A percentile compares a stretch with the other conserved stretches of the same genome.
These are phyloP conservation scores for Zoanthus sociatus DNA, from an alignment of 92 coral and sea anemone species.

Conservation along the genomic window DNA sequence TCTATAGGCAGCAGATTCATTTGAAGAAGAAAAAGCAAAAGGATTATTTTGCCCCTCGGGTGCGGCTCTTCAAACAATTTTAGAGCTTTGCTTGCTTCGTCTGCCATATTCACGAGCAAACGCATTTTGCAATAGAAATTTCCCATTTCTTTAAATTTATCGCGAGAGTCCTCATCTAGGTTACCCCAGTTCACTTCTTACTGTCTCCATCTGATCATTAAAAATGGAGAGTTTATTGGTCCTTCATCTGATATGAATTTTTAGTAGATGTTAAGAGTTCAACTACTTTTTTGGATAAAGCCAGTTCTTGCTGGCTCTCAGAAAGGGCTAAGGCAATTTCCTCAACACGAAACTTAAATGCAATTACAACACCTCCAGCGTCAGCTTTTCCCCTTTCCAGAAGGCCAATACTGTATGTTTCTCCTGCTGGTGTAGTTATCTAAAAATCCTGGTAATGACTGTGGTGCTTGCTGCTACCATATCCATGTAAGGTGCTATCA, in stretches of 20 bases:
- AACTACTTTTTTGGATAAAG: slow-evolving; percentile 42
- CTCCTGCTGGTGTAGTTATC: slow-evolving; percentile 49
- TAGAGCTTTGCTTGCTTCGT: no score
- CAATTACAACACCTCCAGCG: slow-evolving; percentile 43
- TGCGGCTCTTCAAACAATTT: no score
- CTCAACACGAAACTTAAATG: slow-evolving; percentile 47
- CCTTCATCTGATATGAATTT: slow-evolving; percentile 49
- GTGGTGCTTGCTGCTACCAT: slow-evolving; percentile 56
- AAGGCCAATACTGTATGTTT: slow-evolving; percentile 53
- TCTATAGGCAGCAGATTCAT: no score
- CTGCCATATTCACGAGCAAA: no score
- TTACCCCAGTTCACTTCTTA: no score
- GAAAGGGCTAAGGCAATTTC: slow-evolving; percentile 53
- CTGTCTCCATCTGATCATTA: no score
- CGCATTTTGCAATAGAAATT: no score
- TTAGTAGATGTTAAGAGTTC: slow-evolving; percentile 46
- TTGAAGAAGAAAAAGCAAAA: no score
- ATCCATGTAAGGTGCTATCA: slow-evolving; percentile 51
- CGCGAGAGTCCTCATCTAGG: no score
- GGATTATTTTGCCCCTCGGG: no score
- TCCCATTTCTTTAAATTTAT: no score
- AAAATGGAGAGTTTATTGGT: neutral
- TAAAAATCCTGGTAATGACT: slow-evolving; percentile 55
- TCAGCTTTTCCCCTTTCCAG: slow-evolving; percentile 55
- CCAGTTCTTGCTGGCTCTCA: neutral